These are phyloP conservation scores for Andricus grossulariae DNA, from an alignment of 1,140 invertebrate species.

Conservation along the genomic window DNA sequence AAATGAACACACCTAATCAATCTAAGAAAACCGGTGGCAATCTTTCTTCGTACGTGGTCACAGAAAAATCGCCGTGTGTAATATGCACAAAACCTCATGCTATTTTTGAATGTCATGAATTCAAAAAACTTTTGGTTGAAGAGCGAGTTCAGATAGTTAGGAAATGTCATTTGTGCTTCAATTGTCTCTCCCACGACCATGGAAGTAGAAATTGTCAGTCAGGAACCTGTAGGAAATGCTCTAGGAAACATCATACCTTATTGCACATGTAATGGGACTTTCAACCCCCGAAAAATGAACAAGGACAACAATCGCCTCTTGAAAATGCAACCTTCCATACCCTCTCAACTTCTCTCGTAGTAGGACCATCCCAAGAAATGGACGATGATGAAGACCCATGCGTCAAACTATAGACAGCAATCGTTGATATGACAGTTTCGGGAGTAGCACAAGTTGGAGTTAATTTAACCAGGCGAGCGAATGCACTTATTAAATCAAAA, in stretches of 20 bases:
- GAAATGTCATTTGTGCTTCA: constrained; percentile 34
- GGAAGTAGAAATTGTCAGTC: background rate
- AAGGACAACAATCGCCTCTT: too few species aligned
- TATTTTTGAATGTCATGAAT: background rate
- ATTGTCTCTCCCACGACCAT: constrained; percentile 23
- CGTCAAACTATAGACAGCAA: constrained; percentile 31
- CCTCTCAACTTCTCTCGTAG: background rate
- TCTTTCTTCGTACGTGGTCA: background rate
- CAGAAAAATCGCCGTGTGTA: background rate
- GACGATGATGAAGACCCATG: too few species aligned
- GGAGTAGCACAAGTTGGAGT: too few species aligned
- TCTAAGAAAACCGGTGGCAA: too few species aligned
- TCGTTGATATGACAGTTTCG: too few species aligned
- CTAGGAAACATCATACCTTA: too few species aligned
- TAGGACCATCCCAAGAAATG: background rate
- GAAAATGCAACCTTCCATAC: background rate
- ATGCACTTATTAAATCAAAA: too few species aligned
- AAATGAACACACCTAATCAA: background rate
- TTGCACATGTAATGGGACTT: too few species aligned
- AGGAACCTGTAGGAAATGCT: too few species aligned
- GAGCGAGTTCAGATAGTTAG: constrained; percentile 23
- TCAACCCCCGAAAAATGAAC: background rate
- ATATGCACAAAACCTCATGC: background rate
- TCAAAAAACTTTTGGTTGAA: background rate
- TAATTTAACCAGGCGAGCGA: too few species aligned